Base-by-base conservation (phyloP, 1,140 invertebrate genomes). In the Nilaparvata lugens region DNA sequence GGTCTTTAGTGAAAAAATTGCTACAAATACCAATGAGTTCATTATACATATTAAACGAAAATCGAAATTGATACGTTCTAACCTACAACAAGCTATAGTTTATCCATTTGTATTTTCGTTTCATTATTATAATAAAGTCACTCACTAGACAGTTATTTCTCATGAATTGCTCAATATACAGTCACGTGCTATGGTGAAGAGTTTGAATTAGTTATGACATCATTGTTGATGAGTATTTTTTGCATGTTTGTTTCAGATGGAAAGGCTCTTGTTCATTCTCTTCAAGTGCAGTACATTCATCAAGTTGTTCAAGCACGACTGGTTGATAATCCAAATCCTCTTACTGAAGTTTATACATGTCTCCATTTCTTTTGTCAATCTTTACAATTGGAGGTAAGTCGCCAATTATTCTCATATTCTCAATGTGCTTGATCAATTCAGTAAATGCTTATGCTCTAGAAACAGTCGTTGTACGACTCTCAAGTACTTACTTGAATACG, bases 301-400 rank as follows among this genome's bases (percentile, higher is more conserved):
- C 89, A 94, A 70, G 80, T 89, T 54, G 84, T 95, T 0, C 96
- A 98, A 77, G 84, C 88, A 0, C 81, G 95, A 59, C 76, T 98
- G 0, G 85, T 87, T 13, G 90, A 95, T 58, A 86, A 89, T 68
- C 85, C 92, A 14, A 66, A 69, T 56, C 69, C 85, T 0, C 71
- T 89, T 4, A 83, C 86, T 45, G 93, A 97, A 70, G 83, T 94
- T 0, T 95, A 94, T 72, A 85, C 84, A 66, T 88, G 88, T 65
- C 76, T 98, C 28, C 93, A 97, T 72, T 91, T 88, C 65, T 98
- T 98, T 73, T 97, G 94, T 69, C 91, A 96, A 71, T 93, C 92
- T 0, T 75, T 98, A 16, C 95, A 98, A 72, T 72, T 99, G 11
- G 95, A 98, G 80, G 84, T 73, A 55, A 48, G 51, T 58, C 21